These are phyloP conservation scores for Tyria jacobaeae DNA, from an alignment of 2,888 invertebrate species.

Conservation along the genomic window DNA sequence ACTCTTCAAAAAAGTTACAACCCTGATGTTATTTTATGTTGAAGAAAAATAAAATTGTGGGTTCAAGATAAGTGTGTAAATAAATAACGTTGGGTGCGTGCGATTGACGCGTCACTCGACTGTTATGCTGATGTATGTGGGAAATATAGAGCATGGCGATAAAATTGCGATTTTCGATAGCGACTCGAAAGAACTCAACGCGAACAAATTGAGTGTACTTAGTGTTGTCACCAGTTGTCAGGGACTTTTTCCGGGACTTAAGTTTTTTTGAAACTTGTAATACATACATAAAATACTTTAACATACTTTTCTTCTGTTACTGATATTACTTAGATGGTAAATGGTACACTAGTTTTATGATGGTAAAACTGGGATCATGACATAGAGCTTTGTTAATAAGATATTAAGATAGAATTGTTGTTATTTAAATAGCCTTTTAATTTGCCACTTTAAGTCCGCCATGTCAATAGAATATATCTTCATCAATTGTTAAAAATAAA, in stretches of 20 bases:
- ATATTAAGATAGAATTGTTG: too few species aligned
- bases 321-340: not conserved
- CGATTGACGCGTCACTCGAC: slow-evolving; percentile 4
- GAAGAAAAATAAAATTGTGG: not conserved
- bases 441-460: too few species aligned
- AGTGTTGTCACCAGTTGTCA: not conserved
- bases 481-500: too few species aligned
- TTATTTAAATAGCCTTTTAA: too few species aligned
- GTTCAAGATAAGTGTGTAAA: slow-evolving; percentile 9
- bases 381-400: too few species aligned
- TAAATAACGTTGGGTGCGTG: slow-evolving; percentile 16
- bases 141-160: not conserved
- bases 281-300: too few species aligned
- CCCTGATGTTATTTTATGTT: not conserved
- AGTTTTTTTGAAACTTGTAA: not conserved
- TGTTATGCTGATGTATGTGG: slow-evolving; percentile 9
- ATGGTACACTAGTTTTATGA: not conserved
- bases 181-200: not conserved
- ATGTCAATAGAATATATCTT: too few species aligned
- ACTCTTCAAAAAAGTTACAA: not conserved
- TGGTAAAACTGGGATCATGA: too few species aligned
- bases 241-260: not conserved
- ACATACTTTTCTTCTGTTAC: not conserved
- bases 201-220: not conserved
- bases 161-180: not conserved